phyloP scores from a whole-genome alignment of 2,888 invertebrate species.

The Tyria jacobaeae region DNA sequence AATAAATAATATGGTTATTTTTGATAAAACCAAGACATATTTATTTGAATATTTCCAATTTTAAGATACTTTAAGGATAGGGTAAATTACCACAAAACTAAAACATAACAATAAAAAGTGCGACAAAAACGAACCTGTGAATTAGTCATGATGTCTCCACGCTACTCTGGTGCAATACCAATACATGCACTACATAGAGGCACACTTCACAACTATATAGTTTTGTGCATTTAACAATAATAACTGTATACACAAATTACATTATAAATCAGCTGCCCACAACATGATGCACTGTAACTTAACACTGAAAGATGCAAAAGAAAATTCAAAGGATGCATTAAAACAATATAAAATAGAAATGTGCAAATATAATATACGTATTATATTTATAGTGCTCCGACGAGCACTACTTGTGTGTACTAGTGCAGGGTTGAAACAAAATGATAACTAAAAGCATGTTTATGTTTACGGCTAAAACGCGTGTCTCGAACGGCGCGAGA shows the following conservation, averaged over 20 bases:
- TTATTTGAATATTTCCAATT: too few relatives aligned
- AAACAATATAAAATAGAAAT: slow-evolving; percentile 59
- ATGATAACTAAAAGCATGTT: slow-evolving; percentile 61
- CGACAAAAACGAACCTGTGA: slow-evolving; percentile 85
- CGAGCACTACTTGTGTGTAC: slow-evolving; percentile 55
- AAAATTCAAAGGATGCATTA: slow-evolving; percentile 76
- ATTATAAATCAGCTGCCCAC: slow-evolving; percentile 77
- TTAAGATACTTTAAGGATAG: background rate
- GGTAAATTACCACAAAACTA: background rate
- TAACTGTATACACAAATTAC: slow-evolving; percentile 77
- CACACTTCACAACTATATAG: slow-evolving; percentile 76
- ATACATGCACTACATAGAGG: slow-evolving; percentile 83
- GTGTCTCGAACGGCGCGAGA: slow-evolving; percentile 72
- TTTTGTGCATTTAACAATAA: slow-evolving; percentile 80
- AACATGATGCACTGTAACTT: slow-evolving; percentile 80
- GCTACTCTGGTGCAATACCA: slow-evolving; percentile 76
- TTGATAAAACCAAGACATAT: too few relatives aligned
- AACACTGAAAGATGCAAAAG: slow-evolving; percentile 82
- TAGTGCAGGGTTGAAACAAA: slow-evolving; percentile 61
- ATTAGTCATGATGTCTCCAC: slow-evolving; percentile 86
- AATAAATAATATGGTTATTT: too few relatives aligned
- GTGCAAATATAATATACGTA: slow-evolving; percentile 53
- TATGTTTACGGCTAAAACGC: slow-evolving; percentile 69
- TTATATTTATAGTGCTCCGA: slow-evolving; percentile 32
- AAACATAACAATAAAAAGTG: slow-evolving; percentile 42